Evolutionary conservation across 2,888 invertebrate genomes (phyloP), one percentile per base, ranked within the genome.

Genomic region (Ommatoiulus sabulosus): DNA sequence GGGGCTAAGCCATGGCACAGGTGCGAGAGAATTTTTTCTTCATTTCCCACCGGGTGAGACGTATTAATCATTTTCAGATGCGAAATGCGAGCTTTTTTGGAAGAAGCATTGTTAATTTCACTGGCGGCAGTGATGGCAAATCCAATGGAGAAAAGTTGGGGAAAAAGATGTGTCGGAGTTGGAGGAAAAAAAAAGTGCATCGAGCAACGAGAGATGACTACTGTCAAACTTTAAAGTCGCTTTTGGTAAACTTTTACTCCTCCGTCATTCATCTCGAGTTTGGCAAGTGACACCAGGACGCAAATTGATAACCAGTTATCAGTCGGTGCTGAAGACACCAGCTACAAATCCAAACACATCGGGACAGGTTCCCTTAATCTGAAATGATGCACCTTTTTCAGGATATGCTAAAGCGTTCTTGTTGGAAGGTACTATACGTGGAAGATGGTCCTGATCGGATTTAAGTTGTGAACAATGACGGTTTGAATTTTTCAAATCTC

Each of bases 31-130:
- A 72, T 72, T 72, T 24, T 24, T 72, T 72, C 72, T 72, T 72
- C 24, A 72, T 72, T 72, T 72, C 72, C 72, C 72, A 72, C 24
- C 5, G 72, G 72, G 72, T 72, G 72, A 72, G 24, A 72, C 24
- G 72, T 8, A 72, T 72, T 72, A 72, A 72, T 72, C 72, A 72
- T 72, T 72, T 72, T 72, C 72, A 72, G 24, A 72, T 24, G 72
- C 72, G n/a, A 72, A 72, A n/a, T 72, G 7, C 72, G 24, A 72
- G 24, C 72, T 0, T 8, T 7, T 72, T 72, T 10, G 72, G 20
- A n/a, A n/a, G 4, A 5, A 24, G 24, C 8, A 72, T 24, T 72
- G 72, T 72, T 72, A 24, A 24, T 63, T 52, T 52, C 52, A 17
- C 17, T n/a, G n/a, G n/a, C 17, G 17, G 20, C 72, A 72, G 20